Conservation (phyloP, 2,888 invertebrate species). For the Eristalis intricaria region DNA sequence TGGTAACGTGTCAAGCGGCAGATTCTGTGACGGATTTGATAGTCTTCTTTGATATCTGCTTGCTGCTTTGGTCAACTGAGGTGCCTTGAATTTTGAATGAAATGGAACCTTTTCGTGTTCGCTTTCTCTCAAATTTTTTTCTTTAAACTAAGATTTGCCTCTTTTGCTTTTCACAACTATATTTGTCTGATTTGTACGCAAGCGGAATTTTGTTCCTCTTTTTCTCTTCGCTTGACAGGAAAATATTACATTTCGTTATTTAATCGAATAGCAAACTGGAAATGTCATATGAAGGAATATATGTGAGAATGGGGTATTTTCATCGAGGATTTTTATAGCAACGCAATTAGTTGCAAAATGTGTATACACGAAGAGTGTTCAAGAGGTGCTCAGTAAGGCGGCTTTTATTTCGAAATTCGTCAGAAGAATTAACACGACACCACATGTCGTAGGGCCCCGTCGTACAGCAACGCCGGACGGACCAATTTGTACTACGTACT, state of each 20-base stretch:
- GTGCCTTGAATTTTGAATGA: background rate
- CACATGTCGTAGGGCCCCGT: too few relatives aligned
- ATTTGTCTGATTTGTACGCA: conserved; percentile 39
- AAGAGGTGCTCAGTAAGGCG: too few relatives aligned
- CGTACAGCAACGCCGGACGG: too few relatives aligned
- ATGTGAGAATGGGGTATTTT: background rate
- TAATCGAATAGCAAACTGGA: background rate
- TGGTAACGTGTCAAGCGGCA: conserved; percentile 31
- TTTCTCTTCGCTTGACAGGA: conserved; percentile 17
- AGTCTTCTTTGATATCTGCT: background rate
- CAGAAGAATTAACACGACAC: too few relatives aligned
- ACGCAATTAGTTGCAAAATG: background rate
- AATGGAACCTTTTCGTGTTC: background rate
- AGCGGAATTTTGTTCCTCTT: conserved; percentile 12
- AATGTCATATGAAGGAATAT: background rate
- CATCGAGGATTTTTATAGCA: background rate
- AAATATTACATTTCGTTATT: background rate
- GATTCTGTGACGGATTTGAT: background rate
- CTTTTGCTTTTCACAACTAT: conserved; percentile 1
- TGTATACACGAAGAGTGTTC: too few relatives aligned
- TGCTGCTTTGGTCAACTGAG: background rate
- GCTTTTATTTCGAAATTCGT: too few relatives aligned
- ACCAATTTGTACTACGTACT: too few relatives aligned
- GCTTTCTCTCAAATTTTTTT: background rate
- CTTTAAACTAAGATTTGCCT: background rate